Percentiles rank a stretch among this genome's conserved stretches.
Evolutionary conservation across 1,140 invertebrate genomes (phyloP).

Genomic region (Caenorhabditis tropicalis): DNA sequence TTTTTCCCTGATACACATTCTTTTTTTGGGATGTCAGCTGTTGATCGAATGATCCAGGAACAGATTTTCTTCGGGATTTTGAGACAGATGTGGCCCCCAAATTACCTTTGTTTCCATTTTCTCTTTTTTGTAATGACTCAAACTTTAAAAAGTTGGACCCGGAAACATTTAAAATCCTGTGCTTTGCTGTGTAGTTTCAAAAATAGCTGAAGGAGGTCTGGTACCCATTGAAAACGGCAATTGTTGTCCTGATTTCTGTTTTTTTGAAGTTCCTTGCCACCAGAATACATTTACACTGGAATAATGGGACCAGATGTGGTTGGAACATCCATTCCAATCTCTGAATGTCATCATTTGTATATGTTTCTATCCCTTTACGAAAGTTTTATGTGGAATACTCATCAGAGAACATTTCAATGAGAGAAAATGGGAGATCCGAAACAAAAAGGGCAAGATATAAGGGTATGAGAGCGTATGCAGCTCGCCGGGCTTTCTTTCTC

Average conservation of each 20-base stretch:
- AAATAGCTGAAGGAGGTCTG: neutral
- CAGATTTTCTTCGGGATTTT: neutral
- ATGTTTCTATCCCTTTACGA: neutral
- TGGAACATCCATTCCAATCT: slow-evolving; percentile 12
- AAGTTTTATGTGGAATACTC: neutral
- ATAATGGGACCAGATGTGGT: slow-evolving; percentile 9
- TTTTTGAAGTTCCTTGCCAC: neutral
- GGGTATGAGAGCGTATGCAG: neutral
- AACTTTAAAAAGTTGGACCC: neutral
- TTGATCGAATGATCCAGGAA: neutral
- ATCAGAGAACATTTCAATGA: neutral
- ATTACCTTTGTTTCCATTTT: slow-evolving; percentile 31
- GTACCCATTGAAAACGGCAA: neutral
- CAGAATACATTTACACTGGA: neutral
- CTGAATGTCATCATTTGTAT: slow-evolving; percentile 34
- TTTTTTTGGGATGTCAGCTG: neutral
- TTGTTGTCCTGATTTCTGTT: neutral
- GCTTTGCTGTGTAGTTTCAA: neutral
- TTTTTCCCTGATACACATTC: neutral
- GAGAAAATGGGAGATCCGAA: neutral
- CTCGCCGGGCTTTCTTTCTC: neutral
- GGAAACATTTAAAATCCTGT: neutral
- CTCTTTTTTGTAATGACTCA: neutral
- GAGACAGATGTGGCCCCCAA: neutral
- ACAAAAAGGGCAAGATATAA: neutral